Conservation (phyloP, 2,888 invertebrate genomes). For the Calameuta filiformis region DNA sequence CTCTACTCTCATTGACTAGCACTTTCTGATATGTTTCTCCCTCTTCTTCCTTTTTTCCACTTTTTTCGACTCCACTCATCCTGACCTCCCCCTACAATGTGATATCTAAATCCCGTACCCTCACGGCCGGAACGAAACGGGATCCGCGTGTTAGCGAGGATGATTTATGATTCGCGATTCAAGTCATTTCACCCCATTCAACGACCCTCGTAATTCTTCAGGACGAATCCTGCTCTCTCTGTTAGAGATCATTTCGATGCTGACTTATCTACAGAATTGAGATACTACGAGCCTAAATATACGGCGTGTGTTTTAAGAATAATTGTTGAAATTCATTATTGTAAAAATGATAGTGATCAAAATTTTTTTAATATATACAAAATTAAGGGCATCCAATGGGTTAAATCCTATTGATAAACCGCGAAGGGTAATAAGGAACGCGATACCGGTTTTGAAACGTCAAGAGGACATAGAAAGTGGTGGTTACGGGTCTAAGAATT, state of each 20-base stretch:
- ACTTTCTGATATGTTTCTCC: conserved; percentile 7
- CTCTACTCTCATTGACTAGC: conserved; percentile 21
- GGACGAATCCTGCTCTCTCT: background rate
- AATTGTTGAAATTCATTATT: background rate
- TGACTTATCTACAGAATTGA: background rate
- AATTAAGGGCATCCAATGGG: background rate
- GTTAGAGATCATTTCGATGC: background rate
- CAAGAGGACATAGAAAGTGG: background rate
- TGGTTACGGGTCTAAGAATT: background rate
- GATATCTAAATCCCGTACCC: conserved; percentile 51
- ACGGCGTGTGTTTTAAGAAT: background rate
- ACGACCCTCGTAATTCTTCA: background rate
- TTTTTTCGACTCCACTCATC: conserved; percentile 19
- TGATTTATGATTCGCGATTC: conserved; percentile 48
- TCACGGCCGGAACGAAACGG: conserved; percentile 45
- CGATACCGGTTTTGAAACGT: background rate
- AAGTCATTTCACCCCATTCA: background rate
- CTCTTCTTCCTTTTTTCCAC: conserved; percentile 6
- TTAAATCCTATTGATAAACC: background rate
- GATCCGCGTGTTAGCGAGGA: conserved; percentile 41
- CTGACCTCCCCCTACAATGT: conserved; percentile 27
- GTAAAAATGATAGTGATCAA: background rate
- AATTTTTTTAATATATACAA: background rate
- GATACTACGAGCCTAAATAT: background rate
- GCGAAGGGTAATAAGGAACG: background rate